Percentiles rank a stretch among this genome's conserved stretches.
These are phyloP conservation scores for Lampropteryx suffumata DNA, from an alignment of 2,888 invertebrate species.

Conservation along the genomic window DNA sequence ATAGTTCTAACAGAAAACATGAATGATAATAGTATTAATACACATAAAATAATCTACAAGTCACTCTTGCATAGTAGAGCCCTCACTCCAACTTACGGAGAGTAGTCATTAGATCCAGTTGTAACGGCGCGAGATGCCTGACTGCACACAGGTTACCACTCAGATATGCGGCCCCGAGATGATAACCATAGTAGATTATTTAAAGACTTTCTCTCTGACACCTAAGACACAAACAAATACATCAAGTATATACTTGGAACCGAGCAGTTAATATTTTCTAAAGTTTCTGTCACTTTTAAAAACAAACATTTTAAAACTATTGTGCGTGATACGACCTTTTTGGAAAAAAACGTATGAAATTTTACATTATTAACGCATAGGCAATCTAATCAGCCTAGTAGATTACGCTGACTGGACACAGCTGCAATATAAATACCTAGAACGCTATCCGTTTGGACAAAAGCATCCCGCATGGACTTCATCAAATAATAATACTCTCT, in stretches of 20 bases:
- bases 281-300: no score
- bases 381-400: background rate
- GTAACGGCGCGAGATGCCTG: slow-evolving; percentile 61
- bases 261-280: no score
- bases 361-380: slow-evolving; percentile 1
- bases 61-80: slow-evolving; percentile 13
- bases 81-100: slow-evolving; percentile 15
- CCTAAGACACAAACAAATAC: background rate
- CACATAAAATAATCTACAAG: slow-evolving; percentile 15
- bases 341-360: no score
- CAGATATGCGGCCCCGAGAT: slow-evolving; percentile 38
- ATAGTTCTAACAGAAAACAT: no score
- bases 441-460: background rate
- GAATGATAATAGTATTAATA: slow-evolving; percentile 4
- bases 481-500: slow-evolving; percentile 31
- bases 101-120: slow-evolving; percentile 53
- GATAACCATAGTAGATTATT: slow-evolving; percentile 39
- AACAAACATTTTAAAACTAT: no score
- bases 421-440: slow-evolving; percentile 4
- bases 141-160: slow-evolving; percentile 45
- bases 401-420: background rate
- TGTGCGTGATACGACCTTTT: no score
- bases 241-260: no score
- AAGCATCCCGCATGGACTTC: background rate
- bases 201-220: slow-evolving; percentile 27